phyloP scores from a whole-genome alignment of 2,888 invertebrate genomes.

The Esperia sulphurella region DNA sequence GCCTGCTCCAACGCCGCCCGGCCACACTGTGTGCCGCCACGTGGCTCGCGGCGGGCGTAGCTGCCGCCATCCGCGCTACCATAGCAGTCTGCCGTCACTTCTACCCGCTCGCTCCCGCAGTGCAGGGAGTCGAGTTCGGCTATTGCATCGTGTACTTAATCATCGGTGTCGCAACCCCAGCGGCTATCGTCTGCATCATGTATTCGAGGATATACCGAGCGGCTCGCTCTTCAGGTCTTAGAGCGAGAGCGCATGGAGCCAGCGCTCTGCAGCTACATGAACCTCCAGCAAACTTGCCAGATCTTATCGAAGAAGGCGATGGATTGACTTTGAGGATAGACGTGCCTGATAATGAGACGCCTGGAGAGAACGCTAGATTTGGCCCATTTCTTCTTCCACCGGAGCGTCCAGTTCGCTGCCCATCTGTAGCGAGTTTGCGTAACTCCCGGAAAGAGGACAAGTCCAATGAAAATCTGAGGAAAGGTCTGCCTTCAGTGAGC shows the following conservation, averaged over 20 bases:
- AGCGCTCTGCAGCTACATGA: slow-evolving; percentile 76
- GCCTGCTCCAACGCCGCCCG: slow-evolving; percentile 64
- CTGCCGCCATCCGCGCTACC: slow-evolving; percentile 54
- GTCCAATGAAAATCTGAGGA: slow-evolving; percentile 59
- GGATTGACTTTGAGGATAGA: slow-evolving; percentile 69
- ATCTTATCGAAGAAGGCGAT: slow-evolving; percentile 62
- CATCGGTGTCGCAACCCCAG: slow-evolving; percentile 57
- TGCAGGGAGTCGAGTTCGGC: slow-evolving; percentile 53
- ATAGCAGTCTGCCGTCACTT: slow-evolving; percentile 50
- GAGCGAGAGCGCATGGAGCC: slow-evolving; percentile 67
- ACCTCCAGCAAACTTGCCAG: slow-evolving; percentile 58
- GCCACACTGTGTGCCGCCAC: slow-evolving; percentile 75
- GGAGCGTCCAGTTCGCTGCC: slow-evolving; percentile 64
- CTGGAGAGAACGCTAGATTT: slow-evolving; percentile 48
- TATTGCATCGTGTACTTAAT: slow-evolving; percentile 63
- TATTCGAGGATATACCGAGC: slow-evolving; percentile 87
- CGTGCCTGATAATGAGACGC: slow-evolving; percentile 41
- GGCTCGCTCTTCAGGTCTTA: slow-evolving; percentile 83
- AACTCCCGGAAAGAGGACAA: slow-evolving; percentile 62
- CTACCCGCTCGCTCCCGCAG: slow-evolving; percentile 46
- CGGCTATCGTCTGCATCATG: slow-evolving; percentile 84
- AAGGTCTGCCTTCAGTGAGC: slow-evolving; percentile 68
- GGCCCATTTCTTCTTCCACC: slow-evolving; percentile 70
- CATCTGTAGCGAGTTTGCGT: slow-evolving; percentile 65
- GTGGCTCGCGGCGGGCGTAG: slow-evolving; percentile 67